Percentiles rank a stretch among this genome's conserved stretches.
Conservation (phyloP, 2,113 vertebrate genomes). For the Trachemys scripta region DNA sequence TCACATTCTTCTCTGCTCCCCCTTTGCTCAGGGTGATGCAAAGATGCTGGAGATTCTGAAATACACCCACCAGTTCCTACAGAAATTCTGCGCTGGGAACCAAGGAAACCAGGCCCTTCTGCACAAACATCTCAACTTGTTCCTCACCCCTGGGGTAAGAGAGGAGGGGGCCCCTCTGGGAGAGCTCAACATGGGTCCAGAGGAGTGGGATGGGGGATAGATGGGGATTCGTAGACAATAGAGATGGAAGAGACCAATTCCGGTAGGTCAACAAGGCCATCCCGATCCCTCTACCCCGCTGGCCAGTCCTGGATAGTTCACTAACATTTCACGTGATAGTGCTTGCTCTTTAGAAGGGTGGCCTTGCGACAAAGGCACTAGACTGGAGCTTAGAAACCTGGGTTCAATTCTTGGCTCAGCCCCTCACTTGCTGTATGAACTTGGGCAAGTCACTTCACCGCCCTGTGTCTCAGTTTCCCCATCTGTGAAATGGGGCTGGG, state of each 20-base stretch:
- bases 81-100: slow-evolving; percentile 96
- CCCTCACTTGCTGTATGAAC: neutral
- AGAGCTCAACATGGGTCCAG: neutral
- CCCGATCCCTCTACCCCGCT: neutral
- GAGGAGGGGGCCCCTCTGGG: neutral
- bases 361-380: neutral
- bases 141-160: slow-evolving; percentile 94
- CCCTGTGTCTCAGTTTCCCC: neutral
- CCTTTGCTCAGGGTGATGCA: slow-evolving; percentile 83
- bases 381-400: neutral
- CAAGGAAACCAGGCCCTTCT: slow-evolving; percentile 95
- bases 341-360: neutral
- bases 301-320: neutral
- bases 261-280: neutral
- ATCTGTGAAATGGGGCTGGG: neutral
- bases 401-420: neutral
- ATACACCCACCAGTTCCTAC: slow-evolving; percentile 95
- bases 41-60: slow-evolving; percentile 98
- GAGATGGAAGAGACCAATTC: neutral
- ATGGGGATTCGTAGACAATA: accelerated
- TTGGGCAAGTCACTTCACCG: neutral
- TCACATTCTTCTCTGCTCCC: neutral
- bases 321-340: neutral
- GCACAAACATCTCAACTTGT: slow-evolving; percentile 94
- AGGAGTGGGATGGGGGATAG: neutral